Evolutionary conservation across 2,113 vertebrate genomes (phyloP).

Genomic region (Aplodontia rufa): DNA sequence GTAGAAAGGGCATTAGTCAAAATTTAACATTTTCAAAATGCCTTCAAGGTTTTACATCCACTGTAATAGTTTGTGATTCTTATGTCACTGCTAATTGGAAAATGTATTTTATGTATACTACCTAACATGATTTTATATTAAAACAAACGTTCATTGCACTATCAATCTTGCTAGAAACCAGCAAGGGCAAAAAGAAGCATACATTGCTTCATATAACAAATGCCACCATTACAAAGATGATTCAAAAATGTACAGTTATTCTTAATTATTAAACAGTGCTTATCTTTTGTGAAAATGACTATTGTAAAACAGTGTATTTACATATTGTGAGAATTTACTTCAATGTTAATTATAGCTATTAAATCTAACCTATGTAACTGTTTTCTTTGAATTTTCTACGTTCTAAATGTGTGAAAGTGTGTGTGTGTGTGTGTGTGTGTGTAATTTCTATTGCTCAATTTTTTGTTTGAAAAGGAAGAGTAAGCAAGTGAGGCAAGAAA

Average conservation of each 20-base stretch:
- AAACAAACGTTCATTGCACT: neutral
- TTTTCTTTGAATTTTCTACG: neutral
- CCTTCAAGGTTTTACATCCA: neutral
- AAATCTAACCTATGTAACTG: rapidly evolving
- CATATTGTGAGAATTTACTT: neutral
- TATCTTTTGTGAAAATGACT: neutral
- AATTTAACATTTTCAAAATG: neutral
- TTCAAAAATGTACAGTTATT: neutral
- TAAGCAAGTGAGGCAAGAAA: neutral
- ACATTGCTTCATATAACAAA: neutral
- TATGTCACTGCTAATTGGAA: neutral
- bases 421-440: too few relatives aligned
- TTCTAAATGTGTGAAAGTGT: neutral
- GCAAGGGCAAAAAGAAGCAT: neutral
- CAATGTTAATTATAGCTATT: neutral
- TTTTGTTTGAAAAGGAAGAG: neutral
- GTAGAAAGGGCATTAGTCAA: neutral
- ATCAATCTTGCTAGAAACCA: neutral
- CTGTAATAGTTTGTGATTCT: neutral
- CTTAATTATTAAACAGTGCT: neutral
- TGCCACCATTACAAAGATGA: neutral
- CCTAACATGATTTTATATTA: neutral
- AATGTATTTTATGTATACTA: neutral
- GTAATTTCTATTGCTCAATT: neutral
- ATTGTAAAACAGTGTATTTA: neutral